A percentile compares a stretch with the other conserved stretches of the same genome.
These are phyloP conservation scores for Monopis laevigella DNA, from an alignment of 2,888 invertebrate species.

Conservation along the genomic window DNA sequence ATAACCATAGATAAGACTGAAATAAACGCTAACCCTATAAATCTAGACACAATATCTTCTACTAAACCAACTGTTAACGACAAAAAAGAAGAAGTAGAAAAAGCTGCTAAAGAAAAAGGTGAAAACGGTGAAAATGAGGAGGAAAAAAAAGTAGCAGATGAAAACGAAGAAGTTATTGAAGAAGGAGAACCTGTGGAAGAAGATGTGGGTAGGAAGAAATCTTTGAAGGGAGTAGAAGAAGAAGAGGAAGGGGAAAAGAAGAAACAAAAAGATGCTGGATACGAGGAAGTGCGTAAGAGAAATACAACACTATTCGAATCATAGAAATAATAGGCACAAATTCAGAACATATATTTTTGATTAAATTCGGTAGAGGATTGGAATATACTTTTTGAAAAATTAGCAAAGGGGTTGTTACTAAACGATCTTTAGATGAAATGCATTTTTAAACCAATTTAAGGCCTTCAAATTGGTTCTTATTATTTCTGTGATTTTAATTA, in stretches of 20 bases:
- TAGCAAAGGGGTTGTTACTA: too few species aligned
- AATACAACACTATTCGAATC: not conserved
- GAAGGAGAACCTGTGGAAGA: slow-evolving; percentile 12
- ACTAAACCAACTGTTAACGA: too few species aligned
- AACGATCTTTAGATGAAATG: too few species aligned
- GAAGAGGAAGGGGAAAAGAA: slow-evolving; percentile 38
- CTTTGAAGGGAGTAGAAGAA: slow-evolving; percentile 31
- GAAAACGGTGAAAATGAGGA: not conserved
- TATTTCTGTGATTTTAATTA: too few species aligned
- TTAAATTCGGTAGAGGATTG: too few species aligned
- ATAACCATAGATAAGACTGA: not conserved
- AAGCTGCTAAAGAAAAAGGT: not conserved
- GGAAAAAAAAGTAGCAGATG: not conserved
- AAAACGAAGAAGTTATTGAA: not conserved
- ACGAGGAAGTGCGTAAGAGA: not conserved
- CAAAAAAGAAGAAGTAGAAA: too few species aligned
- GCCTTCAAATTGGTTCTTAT: too few species aligned
- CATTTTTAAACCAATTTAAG: too few species aligned
- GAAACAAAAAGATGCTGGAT: slow-evolving; percentile 46
- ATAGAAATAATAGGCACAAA: too few species aligned
- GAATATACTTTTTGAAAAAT: too few species aligned
- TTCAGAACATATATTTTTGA: too few species aligned
- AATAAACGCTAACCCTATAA: not conserved
- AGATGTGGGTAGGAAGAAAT: slow-evolving; percentile 11
- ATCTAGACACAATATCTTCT: too few species aligned